Evolutionary conservation across 2,113 vertebrate genomes (phyloP).

Genomic region (Jacana jacana): DNA sequence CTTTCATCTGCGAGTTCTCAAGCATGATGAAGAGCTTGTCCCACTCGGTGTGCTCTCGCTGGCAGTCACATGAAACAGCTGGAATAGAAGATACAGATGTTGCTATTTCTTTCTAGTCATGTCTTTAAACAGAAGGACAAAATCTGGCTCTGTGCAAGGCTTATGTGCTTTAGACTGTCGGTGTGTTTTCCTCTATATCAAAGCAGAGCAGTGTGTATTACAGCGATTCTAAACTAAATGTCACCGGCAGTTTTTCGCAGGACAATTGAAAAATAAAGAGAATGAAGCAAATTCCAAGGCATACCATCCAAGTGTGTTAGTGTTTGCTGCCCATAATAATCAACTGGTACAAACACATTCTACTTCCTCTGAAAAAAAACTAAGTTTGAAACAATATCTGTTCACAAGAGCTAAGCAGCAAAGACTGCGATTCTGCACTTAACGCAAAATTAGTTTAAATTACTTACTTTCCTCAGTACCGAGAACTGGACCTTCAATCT

Average conservation of each 20-base stretch:
- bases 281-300: not conserved
- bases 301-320: not conserved
- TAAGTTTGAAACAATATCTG: not conserved
- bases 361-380: not conserved
- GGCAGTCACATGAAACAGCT: conserved; percentile 78
- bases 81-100: not conserved
- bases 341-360: not conserved
- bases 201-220: not conserved
- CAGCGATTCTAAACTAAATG: not conserved
- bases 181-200: not conserved
- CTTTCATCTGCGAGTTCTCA: conserved; percentile 96
- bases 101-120: not conserved
- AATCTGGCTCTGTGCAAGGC: not conserved
- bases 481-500: conserved; percentile 79
- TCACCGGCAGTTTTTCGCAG: not conserved
- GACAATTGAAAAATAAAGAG: not conserved
- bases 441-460: not conserved
- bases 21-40: conserved; percentile 97
- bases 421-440: not conserved
- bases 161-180: not conserved
- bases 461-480: conserved; percentile 78
- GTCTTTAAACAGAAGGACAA: not conserved
- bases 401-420: not conserved
- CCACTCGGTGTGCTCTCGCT: conserved; percentile 85
- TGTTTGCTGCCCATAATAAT: not conserved